Conservation (phyloP, 2,888 invertebrate genomes). For the Drosophila barbarae region DNA sequence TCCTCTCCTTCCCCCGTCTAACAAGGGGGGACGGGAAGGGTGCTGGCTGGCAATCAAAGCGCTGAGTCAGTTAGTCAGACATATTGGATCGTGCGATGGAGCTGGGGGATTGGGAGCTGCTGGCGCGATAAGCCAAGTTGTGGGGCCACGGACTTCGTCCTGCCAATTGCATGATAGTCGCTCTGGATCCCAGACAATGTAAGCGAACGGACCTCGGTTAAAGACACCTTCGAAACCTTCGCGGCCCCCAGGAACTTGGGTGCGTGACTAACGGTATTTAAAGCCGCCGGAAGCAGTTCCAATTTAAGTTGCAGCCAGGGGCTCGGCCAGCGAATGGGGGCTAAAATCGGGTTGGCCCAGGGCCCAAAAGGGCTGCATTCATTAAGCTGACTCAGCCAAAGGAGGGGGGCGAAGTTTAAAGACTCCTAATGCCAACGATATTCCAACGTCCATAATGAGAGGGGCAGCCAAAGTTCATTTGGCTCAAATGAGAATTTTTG, state of each 20-base stretch:
- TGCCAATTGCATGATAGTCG: constrained; percentile 49
- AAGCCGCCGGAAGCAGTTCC: constrained; percentile 78
- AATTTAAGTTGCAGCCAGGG: constrained; percentile 77
- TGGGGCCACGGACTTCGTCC: constrained; percentile 9
- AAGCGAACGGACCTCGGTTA: constrained; percentile 43
- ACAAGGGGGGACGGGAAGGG: constrained; percentile 21
- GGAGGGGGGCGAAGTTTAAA: constrained; percentile 35
- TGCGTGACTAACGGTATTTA: constrained; percentile 80
- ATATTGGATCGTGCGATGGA: constrained; percentile 59
- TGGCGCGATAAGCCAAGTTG: constrained; percentile 37
- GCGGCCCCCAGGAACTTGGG: constrained; percentile 46
- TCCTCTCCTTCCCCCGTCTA: constrained; percentile 52
- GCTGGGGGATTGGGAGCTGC: constrained; percentile 18
- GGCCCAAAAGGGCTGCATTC: constrained; percentile 31
- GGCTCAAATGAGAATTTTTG: neutral
- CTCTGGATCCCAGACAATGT: constrained; percentile 61
- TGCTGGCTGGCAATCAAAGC: constrained; percentile 67
- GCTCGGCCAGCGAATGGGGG: constrained; percentile 32
- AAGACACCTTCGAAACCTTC: constrained; percentile 54
- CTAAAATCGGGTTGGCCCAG: constrained; percentile 8
- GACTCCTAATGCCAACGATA: constrained; percentile 26
- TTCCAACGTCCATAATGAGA: constrained; percentile 7
- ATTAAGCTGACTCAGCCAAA: constrained; percentile 49
- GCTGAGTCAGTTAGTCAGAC: constrained; percentile 75
- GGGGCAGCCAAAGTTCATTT: constrained; percentile 12